phyloP scores from a whole-genome alignment of 2,888 invertebrate genomes.

The Cosmia trapezina region DNA sequence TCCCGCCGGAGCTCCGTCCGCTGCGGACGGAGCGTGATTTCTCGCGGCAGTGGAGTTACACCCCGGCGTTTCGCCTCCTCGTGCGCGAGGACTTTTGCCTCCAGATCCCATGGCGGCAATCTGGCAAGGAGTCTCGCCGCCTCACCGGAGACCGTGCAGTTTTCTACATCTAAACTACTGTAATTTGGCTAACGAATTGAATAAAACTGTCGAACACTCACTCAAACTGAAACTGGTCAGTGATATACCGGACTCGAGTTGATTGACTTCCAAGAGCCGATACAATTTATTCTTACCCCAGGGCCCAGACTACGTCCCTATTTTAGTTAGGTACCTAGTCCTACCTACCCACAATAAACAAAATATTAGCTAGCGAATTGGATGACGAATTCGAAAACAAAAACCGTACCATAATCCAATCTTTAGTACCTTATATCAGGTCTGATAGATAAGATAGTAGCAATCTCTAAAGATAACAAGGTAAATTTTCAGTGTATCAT shows the following conservation, averaged over 20 bases:
- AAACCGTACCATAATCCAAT: slow-evolving; percentile 39
- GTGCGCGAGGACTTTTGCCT: no score
- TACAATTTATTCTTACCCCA: neutral
- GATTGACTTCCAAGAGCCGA: no score
- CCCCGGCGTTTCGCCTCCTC: no score
- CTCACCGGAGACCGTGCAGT: no score
- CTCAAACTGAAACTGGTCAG: neutral
- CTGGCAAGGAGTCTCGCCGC: no score
- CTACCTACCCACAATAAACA: slow-evolving; percentile 10
- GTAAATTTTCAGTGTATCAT: slow-evolving; percentile 64
- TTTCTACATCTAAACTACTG: neutral
- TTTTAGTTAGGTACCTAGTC: neutral
- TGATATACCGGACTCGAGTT: neutral
- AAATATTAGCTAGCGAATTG: slow-evolving; percentile 2
- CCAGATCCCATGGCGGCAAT: no score
- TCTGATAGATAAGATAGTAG: slow-evolving; percentile 79
- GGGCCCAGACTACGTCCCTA: no score
- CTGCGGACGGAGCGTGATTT: no score
- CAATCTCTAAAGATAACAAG: slow-evolving; percentile 70
- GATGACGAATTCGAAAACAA: slow-evolving; percentile 37
- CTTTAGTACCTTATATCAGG: slow-evolving; percentile 66
- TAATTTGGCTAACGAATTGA: neutral
- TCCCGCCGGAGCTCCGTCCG: no score
- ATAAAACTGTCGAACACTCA: neutral
- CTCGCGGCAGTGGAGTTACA: no score